Conservation (phyloP, 2,113 vertebrate species). For the Geococcyx californianus region DNA sequence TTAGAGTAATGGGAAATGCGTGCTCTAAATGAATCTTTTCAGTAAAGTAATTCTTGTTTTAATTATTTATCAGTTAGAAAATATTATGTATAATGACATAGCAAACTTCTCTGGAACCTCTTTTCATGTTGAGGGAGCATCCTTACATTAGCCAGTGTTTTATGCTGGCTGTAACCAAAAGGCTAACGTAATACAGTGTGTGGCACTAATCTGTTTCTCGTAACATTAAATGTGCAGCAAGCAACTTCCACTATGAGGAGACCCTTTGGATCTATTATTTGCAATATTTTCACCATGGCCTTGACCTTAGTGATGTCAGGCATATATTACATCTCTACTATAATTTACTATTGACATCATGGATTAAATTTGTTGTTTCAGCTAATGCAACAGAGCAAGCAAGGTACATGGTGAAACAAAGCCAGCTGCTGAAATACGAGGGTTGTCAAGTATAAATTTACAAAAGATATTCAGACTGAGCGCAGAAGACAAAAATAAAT, state of each 20-base stretch:
- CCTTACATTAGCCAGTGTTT: slow-evolving; percentile 61
- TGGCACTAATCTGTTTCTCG: slow-evolving; percentile 67
- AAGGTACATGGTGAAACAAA: slow-evolving; percentile 80
- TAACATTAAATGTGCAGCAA: slow-evolving; percentile 62
- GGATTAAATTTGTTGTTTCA: slow-evolving; percentile 86
- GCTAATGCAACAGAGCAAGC: slow-evolving; percentile 81
- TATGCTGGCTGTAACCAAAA: slow-evolving; percentile 45
- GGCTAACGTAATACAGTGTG: slow-evolving; percentile 48
- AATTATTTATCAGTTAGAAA: slow-evolving; percentile 84
- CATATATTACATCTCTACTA: slow-evolving; percentile 76
- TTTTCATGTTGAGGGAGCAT: slow-evolving; percentile 35
- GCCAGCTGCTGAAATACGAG: slow-evolving; percentile 82
- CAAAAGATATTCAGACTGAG: slow-evolving; percentile 85
- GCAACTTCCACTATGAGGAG: slow-evolving; percentile 32
- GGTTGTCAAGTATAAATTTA: slow-evolving; percentile 86
- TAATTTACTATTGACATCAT: slow-evolving; percentile 84
- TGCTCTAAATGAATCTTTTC: slow-evolving; percentile 78
- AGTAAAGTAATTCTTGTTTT: slow-evolving; percentile 82
- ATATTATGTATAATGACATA: slow-evolving; percentile 80
- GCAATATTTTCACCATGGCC: slow-evolving; percentile 68
- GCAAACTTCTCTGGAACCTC: slow-evolving; percentile 70
- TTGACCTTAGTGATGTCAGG: slow-evolving; percentile 79
- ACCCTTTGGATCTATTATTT: slow-evolving; percentile 70
- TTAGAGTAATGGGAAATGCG: slow-evolving; percentile 76
- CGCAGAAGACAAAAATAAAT: slow-evolving; percentile 85